Evolutionary conservation across 2,797 vertebrate genomes (phyloP), one percentile per base, ranked within the genome.

Genomic region (Mormyrus proboscirostris): DNA sequence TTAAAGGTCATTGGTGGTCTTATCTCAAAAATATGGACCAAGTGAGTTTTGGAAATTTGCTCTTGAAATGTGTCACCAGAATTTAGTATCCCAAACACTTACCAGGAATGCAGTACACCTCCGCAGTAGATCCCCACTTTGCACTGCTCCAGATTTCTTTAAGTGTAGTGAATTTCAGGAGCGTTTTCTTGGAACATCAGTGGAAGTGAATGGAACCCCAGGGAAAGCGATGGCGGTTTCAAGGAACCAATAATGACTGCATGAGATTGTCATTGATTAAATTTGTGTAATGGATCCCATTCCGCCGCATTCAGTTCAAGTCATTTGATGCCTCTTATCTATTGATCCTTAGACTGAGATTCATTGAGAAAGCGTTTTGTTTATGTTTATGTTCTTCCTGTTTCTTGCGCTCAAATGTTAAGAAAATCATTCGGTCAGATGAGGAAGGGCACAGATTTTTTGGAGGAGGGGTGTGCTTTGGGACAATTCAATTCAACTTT

Each of bases 201-300:
- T 19, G 51, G 85, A 57, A 16, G 8, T 38, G 25, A 41, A 38
- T 19, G 51, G 85, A 93, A 91, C 93, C 93, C 91, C 85, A 87
- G 90, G 89, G 92, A 92, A 94, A 94, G 91, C 92, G 92, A 91
- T 92, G 89, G 86, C 89, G 87, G 91, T 91, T 92, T 50, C 89
- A 93, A 91, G 92, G 93, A 93, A 83, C 22, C n/a, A 22, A 22
- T n/a, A 89, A 89, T 89, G 79, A 50, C 50, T 86, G 82, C 44
- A 14, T 38, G 44, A 51, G 82, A 51, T 69, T 59, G 47, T 89
- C 88, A 86, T 86, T 73, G 88, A 86, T 89, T 69, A 38, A 53
- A 86, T 89, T 49, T 89, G 88, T 86, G 57, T 44, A 82, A 62
- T 59, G 83, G 55, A 85, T 38, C 25, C 49, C 41, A 53, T 49